Conservation (phyloP, 2,113 vertebrate genomes). For the Psilopsiagon aurifrons region DNA sequence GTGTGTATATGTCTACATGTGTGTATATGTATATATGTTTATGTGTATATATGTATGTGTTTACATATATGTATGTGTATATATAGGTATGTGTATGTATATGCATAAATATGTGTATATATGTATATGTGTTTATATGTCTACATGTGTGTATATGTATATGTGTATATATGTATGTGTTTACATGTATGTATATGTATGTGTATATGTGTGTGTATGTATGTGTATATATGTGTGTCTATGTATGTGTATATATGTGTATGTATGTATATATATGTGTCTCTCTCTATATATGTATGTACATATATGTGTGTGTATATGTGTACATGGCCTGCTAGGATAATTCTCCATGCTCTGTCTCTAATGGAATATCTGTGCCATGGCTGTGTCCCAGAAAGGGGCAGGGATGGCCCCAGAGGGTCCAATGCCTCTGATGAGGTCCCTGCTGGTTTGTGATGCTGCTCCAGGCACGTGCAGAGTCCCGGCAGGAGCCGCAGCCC, state of each 20-base stretch:
- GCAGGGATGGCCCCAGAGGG: neutral
- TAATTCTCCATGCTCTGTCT: too few relatives aligned
- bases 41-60: too few relatives aligned
- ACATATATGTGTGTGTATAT: accelerated
- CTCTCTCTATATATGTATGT: accelerated
- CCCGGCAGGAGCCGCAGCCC: too few relatives aligned
- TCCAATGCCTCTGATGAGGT: neutral
- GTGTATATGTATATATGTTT: accelerated
- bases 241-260: too few relatives aligned
- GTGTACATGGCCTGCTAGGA: neutral
- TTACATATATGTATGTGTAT: accelerated
- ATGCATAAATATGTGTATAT: accelerated
- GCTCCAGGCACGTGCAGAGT: neutral
- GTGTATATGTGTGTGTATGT: too few relatives aligned
- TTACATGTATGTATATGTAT: accelerated
- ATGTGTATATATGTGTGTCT: too few relatives aligned
- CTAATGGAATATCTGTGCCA: neutral
- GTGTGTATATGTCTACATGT: too few relatives aligned
- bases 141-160: accelerated
- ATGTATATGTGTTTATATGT: too few relatives aligned
- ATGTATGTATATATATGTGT: accelerated
- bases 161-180: accelerated
- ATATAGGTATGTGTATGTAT: too few relatives aligned
- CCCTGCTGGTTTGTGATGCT: neutral
- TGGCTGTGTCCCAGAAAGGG: neutral